phyloP scores from a whole-genome alignment of 2,888 invertebrate genomes.

The Malthinus seriepunctatus region DNA sequence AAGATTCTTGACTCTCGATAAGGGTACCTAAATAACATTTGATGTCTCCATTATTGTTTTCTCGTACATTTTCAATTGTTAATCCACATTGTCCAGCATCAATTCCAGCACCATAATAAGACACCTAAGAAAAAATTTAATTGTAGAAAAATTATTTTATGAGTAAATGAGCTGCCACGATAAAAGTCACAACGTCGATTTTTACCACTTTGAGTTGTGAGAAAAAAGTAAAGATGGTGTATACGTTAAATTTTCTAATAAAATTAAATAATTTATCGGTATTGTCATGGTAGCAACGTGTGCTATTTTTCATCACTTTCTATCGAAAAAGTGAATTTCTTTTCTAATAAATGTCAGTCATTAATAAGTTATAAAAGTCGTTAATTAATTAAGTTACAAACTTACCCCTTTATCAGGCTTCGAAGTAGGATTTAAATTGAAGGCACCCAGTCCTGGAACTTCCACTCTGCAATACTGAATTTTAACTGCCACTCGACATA shows the following conservation, averaged over 20 bases:
- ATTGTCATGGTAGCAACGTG: no score
- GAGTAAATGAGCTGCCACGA: no score
- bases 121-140: conserved; percentile 45
- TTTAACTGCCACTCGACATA: conserved; percentile 62
- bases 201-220: no score
- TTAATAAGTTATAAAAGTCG: not conserved
- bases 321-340: no score
- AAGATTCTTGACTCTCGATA: conserved; percentile 61
- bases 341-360: no score
- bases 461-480: conserved; percentile 64
- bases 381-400: conserved; percentile 4
- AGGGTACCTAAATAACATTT: conserved; percentile 67
- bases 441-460: conserved; percentile 54
- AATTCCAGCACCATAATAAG: conserved; percentile 57
- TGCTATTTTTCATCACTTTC: no score
- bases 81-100: conserved; percentile 75
- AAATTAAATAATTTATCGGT: no score
- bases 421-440: conserved; percentile 56
- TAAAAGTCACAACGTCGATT: no score
- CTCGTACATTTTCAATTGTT: conserved; percentile 64
- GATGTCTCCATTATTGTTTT: conserved; percentile 71
- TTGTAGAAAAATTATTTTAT: no score
- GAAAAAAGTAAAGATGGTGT: no score
- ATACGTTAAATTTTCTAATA: no score
- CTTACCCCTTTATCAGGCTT: conserved; percentile 51